A percentile compares a stretch with the other conserved stretches of the same genome.
Conservation (phyloP, 2,113 vertebrate species). For the Sminthopsis crassicaudata region DNA sequence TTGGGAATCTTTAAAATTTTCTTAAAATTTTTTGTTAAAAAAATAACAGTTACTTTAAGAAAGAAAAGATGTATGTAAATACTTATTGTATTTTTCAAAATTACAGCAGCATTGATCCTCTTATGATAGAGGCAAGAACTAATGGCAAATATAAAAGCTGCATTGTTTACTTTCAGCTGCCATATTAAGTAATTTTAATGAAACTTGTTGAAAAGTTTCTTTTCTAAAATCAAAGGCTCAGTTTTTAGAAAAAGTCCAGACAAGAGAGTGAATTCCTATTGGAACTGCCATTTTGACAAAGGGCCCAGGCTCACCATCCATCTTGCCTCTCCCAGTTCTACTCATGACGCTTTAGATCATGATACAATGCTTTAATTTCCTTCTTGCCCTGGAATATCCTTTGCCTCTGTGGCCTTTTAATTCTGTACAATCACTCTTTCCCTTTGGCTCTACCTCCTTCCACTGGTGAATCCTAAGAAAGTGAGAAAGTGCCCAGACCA, state of each 20-base stretch:
- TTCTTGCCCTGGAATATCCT: background rate
- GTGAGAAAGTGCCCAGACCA: background rate
- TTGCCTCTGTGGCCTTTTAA: background rate
- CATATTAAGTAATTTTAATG: constrained; percentile 34
- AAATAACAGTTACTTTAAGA: constrained; percentile 52
- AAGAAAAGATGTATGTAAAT: background rate
- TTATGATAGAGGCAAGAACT: background rate
- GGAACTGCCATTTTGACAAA: background rate
- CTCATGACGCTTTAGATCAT: background rate
- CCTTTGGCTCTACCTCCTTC: background rate
- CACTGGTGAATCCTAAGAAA: background rate
- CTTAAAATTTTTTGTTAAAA: constrained; percentile 74
- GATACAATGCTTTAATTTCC: background rate
- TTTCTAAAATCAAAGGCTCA: background rate
- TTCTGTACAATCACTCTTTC: background rate
- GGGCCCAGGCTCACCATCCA: background rate
- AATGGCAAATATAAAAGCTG: background rate
- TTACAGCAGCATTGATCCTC: background rate
- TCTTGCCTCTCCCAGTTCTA: background rate
- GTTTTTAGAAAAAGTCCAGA: background rate
- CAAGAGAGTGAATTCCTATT: background rate
- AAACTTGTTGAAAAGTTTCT: constrained; percentile 20
- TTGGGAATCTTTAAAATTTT: constrained; percentile 79
- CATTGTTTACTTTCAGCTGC: constrained; percentile 28
- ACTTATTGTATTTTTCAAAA: background rate